These are phyloP conservation scores for Neuroscelio doddi DNA, from an alignment of 2,888 invertebrate species.

Conservation along the genomic window DNA sequence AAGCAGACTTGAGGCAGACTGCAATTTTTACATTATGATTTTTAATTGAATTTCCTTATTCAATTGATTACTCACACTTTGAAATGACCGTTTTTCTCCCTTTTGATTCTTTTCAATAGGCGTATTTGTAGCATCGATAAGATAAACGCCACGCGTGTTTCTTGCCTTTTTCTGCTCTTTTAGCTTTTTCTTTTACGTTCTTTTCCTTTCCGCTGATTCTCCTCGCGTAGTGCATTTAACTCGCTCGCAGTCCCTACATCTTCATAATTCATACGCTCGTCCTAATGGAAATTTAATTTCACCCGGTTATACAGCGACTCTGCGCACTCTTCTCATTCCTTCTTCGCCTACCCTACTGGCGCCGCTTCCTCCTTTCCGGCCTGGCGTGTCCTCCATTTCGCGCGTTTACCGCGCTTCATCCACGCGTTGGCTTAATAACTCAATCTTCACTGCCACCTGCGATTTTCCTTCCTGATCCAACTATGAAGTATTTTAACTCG, in stretches of 20 bases:
- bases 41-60: too few species aligned
- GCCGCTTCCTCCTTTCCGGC: background rate
- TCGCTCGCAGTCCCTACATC: slow-evolving; percentile 48
- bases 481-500: too few species aligned
- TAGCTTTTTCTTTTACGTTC: slow-evolving; percentile 17
- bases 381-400: background rate
- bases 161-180: slow-evolving; percentile 5
- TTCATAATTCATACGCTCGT: slow-evolving; percentile 58
- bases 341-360: slow-evolving; percentile 6
- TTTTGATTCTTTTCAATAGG: slow-evolving; percentile 5
- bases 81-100: too few species aligned
- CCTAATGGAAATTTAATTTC: slow-evolving; percentile 64
- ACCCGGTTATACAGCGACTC: slow-evolving; percentile 46
- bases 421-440: too few species aligned
- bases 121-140: slow-evolving; percentile 21
- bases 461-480: too few species aligned
- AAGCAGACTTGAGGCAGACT: too few species aligned
- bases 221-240: slow-evolving; percentile 39
- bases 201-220: slow-evolving; percentile 19
- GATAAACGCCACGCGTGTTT: slow-evolving; percentile 16
- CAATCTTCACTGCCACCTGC: too few species aligned
- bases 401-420: background rate
- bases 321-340: too few species aligned
- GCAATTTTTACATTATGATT: too few species aligned
- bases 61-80: slow-evolving; percentile 42